These are phyloP conservation scores for Limonius californicus DNA, from an alignment of 1,140 invertebrate species.

Conservation along the genomic window DNA sequence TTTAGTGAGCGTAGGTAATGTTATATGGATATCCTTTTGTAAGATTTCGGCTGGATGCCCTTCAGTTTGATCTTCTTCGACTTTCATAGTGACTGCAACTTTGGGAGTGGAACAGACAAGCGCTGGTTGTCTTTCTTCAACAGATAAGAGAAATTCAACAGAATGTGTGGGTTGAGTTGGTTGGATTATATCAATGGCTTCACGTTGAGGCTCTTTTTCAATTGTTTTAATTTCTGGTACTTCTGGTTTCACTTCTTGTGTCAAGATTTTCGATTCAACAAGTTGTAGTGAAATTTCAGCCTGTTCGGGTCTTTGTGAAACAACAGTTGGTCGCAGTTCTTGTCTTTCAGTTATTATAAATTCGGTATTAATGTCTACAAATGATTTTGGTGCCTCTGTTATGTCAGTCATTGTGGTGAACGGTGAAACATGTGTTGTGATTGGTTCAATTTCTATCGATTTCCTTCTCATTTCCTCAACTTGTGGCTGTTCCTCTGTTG, in stretches of 20 bases:
- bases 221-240: neutral
- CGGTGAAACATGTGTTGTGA: too few species aligned
- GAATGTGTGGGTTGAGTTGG: slow-evolving; percentile 23
- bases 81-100: slow-evolving; percentile 34
- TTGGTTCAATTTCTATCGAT: neutral
- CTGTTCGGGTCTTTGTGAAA: neutral
- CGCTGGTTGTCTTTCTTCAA: slow-evolving; percentile 41
- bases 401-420: too few species aligned
- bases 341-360: neutral
- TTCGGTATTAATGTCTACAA: neutral
- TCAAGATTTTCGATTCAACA: neutral
- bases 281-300: neutral
- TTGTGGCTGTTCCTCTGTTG: neutral
- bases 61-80: slow-evolving; percentile 35
- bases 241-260: neutral
- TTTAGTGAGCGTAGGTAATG: slow-evolving; percentile 25
- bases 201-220: neutral
- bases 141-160: slow-evolving; percentile 41
- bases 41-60: slow-evolving; percentile 22
- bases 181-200: neutral
- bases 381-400: too few species aligned
- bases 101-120: slow-evolving; percentile 31
- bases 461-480: too few species aligned
- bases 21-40: slow-evolving; percentile 38
- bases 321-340: neutral